Percentiles rank a stretch among this genome's conserved stretches.
phyloP scores from a whole-genome alignment of 2,797 vertebrate species.

The Coracias cyanogaster region DNA sequence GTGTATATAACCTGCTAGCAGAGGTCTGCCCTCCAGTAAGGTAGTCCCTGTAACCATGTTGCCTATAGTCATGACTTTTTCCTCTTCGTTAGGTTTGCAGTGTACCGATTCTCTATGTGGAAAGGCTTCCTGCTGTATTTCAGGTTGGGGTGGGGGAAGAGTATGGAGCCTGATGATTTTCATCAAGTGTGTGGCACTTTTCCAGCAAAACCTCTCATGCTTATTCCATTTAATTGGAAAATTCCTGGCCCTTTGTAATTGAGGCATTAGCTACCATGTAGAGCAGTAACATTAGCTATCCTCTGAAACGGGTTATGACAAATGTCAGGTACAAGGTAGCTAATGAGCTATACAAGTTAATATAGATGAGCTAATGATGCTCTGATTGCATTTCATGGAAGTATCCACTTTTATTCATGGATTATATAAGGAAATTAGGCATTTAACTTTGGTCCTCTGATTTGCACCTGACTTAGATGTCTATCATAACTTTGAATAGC shows the following conservation, averaged over 20 bases:
- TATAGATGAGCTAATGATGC: not conserved
- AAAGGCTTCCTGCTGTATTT: not conserved
- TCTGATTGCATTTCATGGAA: not conserved
- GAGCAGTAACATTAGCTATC: constrained; percentile 25
- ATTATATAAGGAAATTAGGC: not conserved
- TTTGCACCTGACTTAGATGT: not conserved
- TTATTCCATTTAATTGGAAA: not conserved
- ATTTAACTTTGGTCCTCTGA: not conserved
- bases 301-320: constrained; percentile 21
- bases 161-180: not conserved
- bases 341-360: constrained; percentile 22
- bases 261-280: constrained; percentile 10
- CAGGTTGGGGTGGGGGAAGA: too few relatives aligned
- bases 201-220: not conserved
- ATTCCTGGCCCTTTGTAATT: not conserved
- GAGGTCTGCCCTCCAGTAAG: not conserved
- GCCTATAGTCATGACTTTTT: not conserved
- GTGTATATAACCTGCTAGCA: not conserved
- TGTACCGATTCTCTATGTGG: not conserved
- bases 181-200: not conserved
- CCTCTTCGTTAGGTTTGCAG: not conserved
- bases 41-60: accelerated
- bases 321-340: constrained; percentile 17
- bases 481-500: not conserved
- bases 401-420: not conserved